Evolutionary conservation across 2,113 vertebrate genomes (phyloP).

Genomic region (Scomber scombrus): DNA sequence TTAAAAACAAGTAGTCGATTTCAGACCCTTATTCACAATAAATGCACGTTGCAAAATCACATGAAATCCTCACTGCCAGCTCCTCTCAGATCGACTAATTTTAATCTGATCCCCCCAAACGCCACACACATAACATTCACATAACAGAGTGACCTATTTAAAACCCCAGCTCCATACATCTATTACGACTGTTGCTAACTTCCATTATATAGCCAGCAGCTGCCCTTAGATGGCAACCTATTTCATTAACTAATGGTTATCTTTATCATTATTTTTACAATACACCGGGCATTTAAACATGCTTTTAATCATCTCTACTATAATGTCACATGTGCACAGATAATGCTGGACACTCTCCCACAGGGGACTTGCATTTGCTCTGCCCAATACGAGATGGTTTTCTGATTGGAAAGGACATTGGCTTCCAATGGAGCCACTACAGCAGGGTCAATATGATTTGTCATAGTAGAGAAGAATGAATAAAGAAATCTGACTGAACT

Average conservation of each 20-base stretch:
- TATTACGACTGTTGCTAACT: not conserved
- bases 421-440: constrained; percentile 9
- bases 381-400: constrained; percentile 10
- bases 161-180: not conserved
- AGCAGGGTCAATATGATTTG: too few relatives aligned
- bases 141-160: not conserved
- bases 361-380: not conserved
- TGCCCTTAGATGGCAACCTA: constrained; percentile 15
- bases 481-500: not conserved
- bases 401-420: constrained; percentile 4
- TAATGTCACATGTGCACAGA: constrained; percentile 7
- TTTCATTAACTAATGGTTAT: constrained; percentile 63
- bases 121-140: not conserved
- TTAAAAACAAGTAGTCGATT: too few relatives aligned
- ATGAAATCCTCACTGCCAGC: not conserved
- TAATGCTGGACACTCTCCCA: not conserved
- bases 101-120: too few relatives aligned
- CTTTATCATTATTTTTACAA: constrained; percentile 27
- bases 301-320: constrained; percentile 44
- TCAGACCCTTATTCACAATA: not conserved
- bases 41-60: not conserved
- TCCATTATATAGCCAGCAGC: constrained; percentile 32
- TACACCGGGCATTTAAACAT: constrained; percentile 22
- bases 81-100: too few relatives aligned
- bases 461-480: not conserved